Evolutionary conservation across 2,797 vertebrate genomes (phyloP).

Genomic region (Xiphorhynchus erythropygius): DNA sequence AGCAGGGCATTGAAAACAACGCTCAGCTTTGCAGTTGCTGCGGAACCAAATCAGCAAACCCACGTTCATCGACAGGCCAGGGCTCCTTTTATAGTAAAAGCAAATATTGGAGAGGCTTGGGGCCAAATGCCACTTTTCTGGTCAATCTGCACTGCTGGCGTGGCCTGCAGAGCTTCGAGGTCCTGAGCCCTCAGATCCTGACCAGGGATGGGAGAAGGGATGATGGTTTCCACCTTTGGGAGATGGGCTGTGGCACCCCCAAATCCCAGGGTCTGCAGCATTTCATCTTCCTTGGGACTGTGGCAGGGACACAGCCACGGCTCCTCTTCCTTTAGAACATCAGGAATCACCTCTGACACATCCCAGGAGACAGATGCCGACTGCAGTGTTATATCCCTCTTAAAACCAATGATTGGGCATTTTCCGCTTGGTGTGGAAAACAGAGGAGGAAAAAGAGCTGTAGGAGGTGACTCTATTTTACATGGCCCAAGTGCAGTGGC

Average conservation of each 20-base stretch:
- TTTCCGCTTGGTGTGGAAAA: neutral
- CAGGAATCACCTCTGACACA: rapidly evolving
- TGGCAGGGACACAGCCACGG: rapidly evolving
- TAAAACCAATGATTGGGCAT: rapidly evolving
- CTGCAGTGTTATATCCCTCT: rapidly evolving
- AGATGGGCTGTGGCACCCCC: neutral
- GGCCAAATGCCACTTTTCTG: neutral
- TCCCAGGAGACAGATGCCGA: too few relatives aligned
- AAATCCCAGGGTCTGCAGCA: rapidly evolving
- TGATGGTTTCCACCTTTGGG: neutral
- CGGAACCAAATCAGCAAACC: neutral
- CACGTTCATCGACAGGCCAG: neutral
- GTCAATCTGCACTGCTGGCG: neutral
- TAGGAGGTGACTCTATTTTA: neutral
- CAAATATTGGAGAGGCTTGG: neutral
- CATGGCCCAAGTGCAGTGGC: rapidly evolving
- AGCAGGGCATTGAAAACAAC: neutral
- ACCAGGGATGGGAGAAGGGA: neutral
- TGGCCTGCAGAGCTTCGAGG: neutral
- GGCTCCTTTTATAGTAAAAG: slow-evolving; percentile 50
- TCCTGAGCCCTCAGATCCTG: neutral
- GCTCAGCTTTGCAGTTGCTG: neutral
- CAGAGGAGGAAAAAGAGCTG: neutral
- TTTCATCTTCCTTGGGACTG: neutral
- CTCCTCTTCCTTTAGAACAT: too few relatives aligned